These are phyloP conservation scores for Microchirus variegatus DNA, from an alignment of 2,797 vertebrate species.

Conservation along the genomic window DNA sequence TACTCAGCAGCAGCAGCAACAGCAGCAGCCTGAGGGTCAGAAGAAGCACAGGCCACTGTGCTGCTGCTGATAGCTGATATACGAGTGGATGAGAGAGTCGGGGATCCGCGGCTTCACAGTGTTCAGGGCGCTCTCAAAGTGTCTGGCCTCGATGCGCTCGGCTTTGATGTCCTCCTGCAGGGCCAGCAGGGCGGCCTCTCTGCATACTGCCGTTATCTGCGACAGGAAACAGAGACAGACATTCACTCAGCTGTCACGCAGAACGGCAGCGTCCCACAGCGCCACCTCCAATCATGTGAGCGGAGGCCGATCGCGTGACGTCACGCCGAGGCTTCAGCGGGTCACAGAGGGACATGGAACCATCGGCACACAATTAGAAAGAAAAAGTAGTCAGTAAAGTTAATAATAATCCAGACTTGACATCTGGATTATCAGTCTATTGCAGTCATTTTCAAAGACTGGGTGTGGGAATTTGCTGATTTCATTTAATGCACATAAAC, in stretches of 20 bases:
- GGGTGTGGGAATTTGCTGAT: too few relatives aligned
- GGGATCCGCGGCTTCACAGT: slow-evolving; percentile 90
- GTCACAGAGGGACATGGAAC: too few relatives aligned
- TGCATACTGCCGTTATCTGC: slow-evolving; percentile 93
- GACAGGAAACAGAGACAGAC: slow-evolving; percentile 74
- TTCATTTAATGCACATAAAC: too few relatives aligned
- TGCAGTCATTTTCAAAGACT: too few relatives aligned
- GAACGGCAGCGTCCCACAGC: slow-evolving; percentile 3
- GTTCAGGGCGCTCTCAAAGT: slow-evolving; percentile 86
- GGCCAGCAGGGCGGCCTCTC: slow-evolving; percentile 90
- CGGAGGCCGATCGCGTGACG: slow-evolving; percentile 10
- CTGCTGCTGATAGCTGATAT: slow-evolving; percentile 87
- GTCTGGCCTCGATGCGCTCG: slow-evolving; percentile 72
- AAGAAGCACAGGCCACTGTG: slow-evolving; percentile 81
- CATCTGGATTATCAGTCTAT: too few relatives aligned
- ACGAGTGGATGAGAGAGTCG: slow-evolving; percentile 87
- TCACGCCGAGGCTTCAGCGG: not conserved
- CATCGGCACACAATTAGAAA: too few relatives aligned
- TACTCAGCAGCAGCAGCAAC: not conserved
- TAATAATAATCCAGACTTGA: too few relatives aligned
- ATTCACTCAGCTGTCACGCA: slow-evolving; percentile 59
- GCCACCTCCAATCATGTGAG: slow-evolving; percentile 17
- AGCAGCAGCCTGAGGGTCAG: slow-evolving; percentile 45
- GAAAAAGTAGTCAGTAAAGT: too few relatives aligned
- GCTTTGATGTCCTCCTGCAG: slow-evolving; percentile 89